Evolutionary conservation across 2,888 invertebrate species (phyloP), one percentile per base, ranked within the genome.

Genomic region (Microplitis deprimator): DNA sequence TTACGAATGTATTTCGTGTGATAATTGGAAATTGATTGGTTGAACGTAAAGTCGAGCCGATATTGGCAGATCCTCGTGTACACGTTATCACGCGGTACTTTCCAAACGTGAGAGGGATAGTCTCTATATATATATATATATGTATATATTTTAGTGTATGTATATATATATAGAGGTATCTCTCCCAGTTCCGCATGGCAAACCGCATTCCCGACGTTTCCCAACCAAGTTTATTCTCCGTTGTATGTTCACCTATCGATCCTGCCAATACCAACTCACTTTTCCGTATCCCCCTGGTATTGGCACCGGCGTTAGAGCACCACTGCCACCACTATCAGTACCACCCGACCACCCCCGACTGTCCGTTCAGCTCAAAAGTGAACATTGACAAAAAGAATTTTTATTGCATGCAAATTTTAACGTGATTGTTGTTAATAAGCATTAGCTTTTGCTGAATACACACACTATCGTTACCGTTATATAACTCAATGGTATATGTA

Each of bases 201-300:
- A 80, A 82, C 82, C 82, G 76, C 82, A 82, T 81, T 82, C 81
- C 80, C 80, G 79, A 81, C 81, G 80, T 80, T 81, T 81, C 78
- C 81, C 82, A 81, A 81, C 79, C 80, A 80, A 81, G 79, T 75
- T 80, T 80, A 65, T 73, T 74, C 74, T 40, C 60, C 68, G 79
- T 79, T 81, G 82, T 84, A 82, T 85, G 83, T 85, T 85, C 86
- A 83, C 81, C 85, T 85, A 86, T 86, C 84, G 86, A 85, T 85
- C 85, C 81, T 79, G 79, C 79, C 81, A 77, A 80, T 79, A 78
- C 78, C 29, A 79, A 64, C 81, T 75, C 80, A 75, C 76, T 73
- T 41, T 75, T 69, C 68, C 73, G 40, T 39, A 39, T 16, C 8
- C 6, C 50, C 50, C 13, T 50, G 10, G 50, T 50, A 13, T 13